phyloP scores from a whole-genome alignment of 2,113 vertebrate species.

The Paratilapia polleni region DNA sequence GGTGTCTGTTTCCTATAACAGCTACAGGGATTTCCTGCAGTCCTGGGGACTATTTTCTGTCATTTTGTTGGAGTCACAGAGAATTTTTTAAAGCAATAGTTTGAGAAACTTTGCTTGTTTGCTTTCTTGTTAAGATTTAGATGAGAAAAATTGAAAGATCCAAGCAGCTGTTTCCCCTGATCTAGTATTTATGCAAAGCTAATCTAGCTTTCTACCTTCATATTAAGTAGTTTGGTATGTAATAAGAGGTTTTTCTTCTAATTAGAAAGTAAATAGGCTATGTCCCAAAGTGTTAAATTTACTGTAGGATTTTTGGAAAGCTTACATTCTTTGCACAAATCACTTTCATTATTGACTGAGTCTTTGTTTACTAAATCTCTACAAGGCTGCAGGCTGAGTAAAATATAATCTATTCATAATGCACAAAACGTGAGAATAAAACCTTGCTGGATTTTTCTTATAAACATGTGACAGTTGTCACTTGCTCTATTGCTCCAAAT shows the following conservation, averaged over 20 bases:
- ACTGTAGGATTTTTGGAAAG: background rate
- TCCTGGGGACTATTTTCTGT: background rate
- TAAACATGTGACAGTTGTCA: background rate
- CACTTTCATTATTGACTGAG: background rate
- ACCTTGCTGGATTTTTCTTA: background rate
- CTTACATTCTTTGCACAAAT: slow-evolving; percentile 8
- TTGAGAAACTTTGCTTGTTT: background rate
- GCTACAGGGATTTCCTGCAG: background rate
- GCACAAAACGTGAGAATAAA: background rate
- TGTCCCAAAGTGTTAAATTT: background rate
- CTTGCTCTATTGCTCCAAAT: background rate
- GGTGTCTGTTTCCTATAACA: background rate
- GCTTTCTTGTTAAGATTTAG: background rate
- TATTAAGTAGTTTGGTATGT: background rate
- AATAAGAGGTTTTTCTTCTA: background rate
- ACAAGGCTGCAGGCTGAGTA: background rate
- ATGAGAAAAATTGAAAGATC: background rate
- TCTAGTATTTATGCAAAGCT: background rate
- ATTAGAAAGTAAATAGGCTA: background rate
- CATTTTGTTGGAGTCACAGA: background rate
- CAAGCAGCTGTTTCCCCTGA: background rate
- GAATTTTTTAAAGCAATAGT: background rate
- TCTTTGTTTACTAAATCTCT: background rate
- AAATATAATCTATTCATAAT: background rate
- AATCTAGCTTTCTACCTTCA: background rate